A percentile compares a stretch with the other conserved stretches of the same genome.
These are phyloP conservation scores for Amiota minor DNA, from an alignment of 2,888 invertebrate species.

Conservation along the genomic window DNA sequence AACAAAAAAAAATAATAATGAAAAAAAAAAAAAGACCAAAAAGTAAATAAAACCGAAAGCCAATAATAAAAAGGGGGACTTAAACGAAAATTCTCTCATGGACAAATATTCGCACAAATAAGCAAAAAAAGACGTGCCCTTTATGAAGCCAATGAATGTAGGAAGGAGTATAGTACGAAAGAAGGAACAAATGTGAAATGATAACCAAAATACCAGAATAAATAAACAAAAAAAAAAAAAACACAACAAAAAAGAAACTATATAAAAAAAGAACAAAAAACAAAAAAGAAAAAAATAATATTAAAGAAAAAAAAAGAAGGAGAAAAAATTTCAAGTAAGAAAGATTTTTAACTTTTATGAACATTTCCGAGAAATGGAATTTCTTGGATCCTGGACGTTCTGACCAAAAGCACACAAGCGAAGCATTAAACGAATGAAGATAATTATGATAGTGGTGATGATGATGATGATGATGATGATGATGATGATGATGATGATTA, in stretches of 20 bases:
- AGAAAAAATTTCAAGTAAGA: background rate
- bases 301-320: constrained; percentile 53
- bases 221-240: background rate
- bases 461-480: background rate
- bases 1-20: too few relatives aligned
- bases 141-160: background rate
- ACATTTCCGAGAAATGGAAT: constrained; percentile 67
- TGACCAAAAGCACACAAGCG: too few relatives aligned
- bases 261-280: constrained; percentile 52
- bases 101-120: background rate
- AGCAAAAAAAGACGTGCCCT: background rate
- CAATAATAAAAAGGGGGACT: too few relatives aligned
- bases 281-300: constrained; percentile 39
- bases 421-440: background rate
- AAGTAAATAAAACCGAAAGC: too few relatives aligned
- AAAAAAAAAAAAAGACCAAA: too few relatives aligned
- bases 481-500: background rate
- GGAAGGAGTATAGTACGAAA: background rate
- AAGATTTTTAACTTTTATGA: constrained; percentile 56
- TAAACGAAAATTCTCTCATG: too few relatives aligned
- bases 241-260: constrained; percentile 49
- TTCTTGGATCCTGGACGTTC: constrained; percentile 58
- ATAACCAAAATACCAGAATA: background rate
- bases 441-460: background rate
- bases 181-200: background rate